Evolutionary conservation across 1,140 invertebrate species (phyloP), one percentile per base, ranked within the genome.

Genomic region (Tetramorium simillimum): DNA sequence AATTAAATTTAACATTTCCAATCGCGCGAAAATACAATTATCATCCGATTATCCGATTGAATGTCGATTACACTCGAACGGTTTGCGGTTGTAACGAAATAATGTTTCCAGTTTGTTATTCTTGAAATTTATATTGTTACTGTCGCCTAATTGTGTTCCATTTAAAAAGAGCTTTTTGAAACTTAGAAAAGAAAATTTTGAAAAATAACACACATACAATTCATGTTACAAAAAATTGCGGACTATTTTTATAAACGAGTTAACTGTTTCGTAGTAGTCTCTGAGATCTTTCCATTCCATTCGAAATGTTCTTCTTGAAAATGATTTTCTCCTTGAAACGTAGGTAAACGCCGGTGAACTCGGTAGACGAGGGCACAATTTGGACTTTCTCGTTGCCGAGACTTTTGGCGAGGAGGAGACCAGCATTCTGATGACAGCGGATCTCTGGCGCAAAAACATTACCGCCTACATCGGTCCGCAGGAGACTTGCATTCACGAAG

Each of bases 401-500:
- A 99, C 99, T 0, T 99, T 97, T 93, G 99, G 99, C 0, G 97
- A 98, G 90, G 99, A 99, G 95, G 96, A 97, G 86, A 96, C 96
- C 28, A 99, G 98, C 92, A 98, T 99, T 76, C 94, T 96, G 69
- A 96, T 97, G 95, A 98, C 98, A 12, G 98, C 98, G 2, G 95
- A 97, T 18, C 95, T 99, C 7, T 99, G 98, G 98, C 97, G 96
- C 40, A 95, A 96, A 86, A 98, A 98, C 90, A 96, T 99, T 56
- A 98, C 97, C 0, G 99, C 97, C 49, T 99, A 98, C 91, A 98
- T 99, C 87, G 99, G 99, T 0, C 99, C 99, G 0, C 99, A 99
- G 94, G 98, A 99, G 94, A 99, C 98, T 0, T 99, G 99, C 94
- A 96, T 98, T 1, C 98, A 99, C 93, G 99, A 99, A 94, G 99